Conservation (phyloP, 2,113 vertebrate species). For the Pitta sordida region DNA sequence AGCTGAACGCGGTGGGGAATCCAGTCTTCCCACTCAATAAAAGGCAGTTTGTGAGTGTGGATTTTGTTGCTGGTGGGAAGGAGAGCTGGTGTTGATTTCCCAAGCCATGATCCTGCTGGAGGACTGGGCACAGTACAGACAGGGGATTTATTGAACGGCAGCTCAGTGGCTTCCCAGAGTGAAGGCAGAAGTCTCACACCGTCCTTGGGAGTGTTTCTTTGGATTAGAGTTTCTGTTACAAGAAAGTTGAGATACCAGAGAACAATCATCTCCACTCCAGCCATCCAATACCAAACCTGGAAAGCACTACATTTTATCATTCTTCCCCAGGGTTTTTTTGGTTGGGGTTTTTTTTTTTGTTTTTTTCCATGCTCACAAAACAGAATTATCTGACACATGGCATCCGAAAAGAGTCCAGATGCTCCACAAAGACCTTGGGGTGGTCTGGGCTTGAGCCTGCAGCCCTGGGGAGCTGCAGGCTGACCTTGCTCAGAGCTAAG, state of each 20-base stretch:
- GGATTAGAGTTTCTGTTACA: constrained; percentile 22
- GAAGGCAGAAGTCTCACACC: background rate
- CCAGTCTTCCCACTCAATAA: background rate
- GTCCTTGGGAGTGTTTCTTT: background rate
- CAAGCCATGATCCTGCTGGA: background rate
- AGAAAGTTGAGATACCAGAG: background rate
- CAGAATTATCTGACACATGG: background rate
- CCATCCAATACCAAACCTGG: background rate
- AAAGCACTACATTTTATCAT: constrained; percentile 8
- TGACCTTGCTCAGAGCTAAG: background rate
- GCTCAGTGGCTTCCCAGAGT: background rate
- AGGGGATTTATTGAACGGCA: background rate
- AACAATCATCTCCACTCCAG: background rate
- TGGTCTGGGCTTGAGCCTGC: background rate
- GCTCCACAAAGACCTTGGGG: background rate
- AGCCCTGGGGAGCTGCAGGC: background rate
- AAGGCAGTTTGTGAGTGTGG: background rate
- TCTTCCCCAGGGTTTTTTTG: background rate
- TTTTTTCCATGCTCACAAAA: background rate
- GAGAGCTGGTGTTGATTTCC: background rate
- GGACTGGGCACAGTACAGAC: background rate
- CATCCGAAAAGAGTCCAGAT: background rate
- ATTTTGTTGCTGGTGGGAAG: background rate
- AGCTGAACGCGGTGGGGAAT: background rate
- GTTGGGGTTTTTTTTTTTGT: no score